Evolutionary conservation across 2,888 invertebrate genomes (phyloP).

Genomic region (Dicyrtomina minuta): DNA sequence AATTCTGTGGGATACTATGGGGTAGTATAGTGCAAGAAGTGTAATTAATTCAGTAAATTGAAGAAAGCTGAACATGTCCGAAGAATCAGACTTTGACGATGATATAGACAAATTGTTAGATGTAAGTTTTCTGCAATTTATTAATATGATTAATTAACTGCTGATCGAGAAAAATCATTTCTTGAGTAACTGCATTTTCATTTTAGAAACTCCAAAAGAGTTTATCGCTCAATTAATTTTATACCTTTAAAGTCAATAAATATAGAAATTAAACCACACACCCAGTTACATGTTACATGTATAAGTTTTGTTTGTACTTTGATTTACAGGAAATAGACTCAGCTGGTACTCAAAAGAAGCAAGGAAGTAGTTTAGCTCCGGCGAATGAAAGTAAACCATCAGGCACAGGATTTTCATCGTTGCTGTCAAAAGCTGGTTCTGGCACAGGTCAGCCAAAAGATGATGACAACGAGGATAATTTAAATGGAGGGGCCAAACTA

Average conservation of each 20-base stretch:
- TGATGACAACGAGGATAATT: not conserved
- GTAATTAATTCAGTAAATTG: too few relatives aligned
- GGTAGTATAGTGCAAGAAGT: too few relatives aligned
- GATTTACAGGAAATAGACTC: slow-evolving; percentile 41
- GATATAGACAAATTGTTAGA: slow-evolving; percentile 47
- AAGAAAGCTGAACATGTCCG: slow-evolving; percentile 32
- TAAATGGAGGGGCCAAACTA: slow-evolving; percentile 22
- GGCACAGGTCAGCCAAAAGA: not conserved
- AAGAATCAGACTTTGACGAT: slow-evolving; percentile 42
- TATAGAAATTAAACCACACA: too few relatives aligned
- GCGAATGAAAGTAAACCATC: not conserved
- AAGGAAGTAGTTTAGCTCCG: slow-evolving; percentile 3
- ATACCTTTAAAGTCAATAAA: too few relatives aligned
- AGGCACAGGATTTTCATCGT: not conserved
- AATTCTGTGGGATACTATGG: too few relatives aligned
- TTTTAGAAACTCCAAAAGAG: not conserved
- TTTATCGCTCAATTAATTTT: not conserved
- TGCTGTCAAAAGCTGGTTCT: not conserved
- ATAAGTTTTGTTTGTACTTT: too few relatives aligned
- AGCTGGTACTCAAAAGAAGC: slow-evolving; percentile 23
- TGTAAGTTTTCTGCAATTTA: slow-evolving; percentile 29
- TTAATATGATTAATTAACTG: not conserved
- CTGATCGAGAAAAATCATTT: not conserved
- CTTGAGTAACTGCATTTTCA: not conserved
- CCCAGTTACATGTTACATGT: too few relatives aligned